Evolutionary conservation across 2,113 vertebrate species (phyloP), one percentile per base, ranked within the genome.

Genomic region (Lipophrys pholis): DNA sequence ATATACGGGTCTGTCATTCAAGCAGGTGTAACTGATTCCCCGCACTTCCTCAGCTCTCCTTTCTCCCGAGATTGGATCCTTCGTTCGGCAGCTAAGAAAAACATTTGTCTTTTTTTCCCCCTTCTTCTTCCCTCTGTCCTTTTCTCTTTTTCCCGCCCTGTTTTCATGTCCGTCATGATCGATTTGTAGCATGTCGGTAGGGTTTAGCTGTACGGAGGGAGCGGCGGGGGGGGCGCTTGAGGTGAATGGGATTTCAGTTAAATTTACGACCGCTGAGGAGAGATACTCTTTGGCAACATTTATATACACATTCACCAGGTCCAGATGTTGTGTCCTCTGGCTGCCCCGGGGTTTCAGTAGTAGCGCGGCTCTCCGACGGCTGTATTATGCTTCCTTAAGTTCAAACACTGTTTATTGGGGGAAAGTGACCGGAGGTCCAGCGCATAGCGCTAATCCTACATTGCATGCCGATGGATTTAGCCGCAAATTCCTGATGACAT

Each of bases 321-420:
- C 88, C 88, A 91, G 89, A 90, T 91, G 90, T 81, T 72, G 78
- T 82, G 85, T 91, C 86, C 89, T 87, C 75, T 90, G 86, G 84
- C 80, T 68, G 89, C 78, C 84, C 83, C 38, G 16, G 5, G 35
- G 35, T 56, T 48, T 77, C 52, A 57, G 75, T 67, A 61, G 60
- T 67, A 57, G 49, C 48, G 38, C 51, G 64, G 71, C 63, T 66
- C 54, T 68, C 66, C 67, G 73, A 36, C 39, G 56, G 65, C 73
- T 69, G 50, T 9, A 41, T 54, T 58, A 45, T 16, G 49, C 73
- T 74, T 63, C 74, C 71, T 77, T 60, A 68, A 84, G 46, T 50
- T 71, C 64, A 69, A 82, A 53, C 10, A 3, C 61, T 76, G 61
- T 81, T 90, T 85, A 85, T 75, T 84, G 65, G 73, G 57, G 78